Percentiles rank a stretch among this genome's conserved stretches.
These are phyloP conservation scores for Lordiphosa collinella DNA, from an alignment of 1,140 invertebrate genomes.

Conservation along the genomic window DNA sequence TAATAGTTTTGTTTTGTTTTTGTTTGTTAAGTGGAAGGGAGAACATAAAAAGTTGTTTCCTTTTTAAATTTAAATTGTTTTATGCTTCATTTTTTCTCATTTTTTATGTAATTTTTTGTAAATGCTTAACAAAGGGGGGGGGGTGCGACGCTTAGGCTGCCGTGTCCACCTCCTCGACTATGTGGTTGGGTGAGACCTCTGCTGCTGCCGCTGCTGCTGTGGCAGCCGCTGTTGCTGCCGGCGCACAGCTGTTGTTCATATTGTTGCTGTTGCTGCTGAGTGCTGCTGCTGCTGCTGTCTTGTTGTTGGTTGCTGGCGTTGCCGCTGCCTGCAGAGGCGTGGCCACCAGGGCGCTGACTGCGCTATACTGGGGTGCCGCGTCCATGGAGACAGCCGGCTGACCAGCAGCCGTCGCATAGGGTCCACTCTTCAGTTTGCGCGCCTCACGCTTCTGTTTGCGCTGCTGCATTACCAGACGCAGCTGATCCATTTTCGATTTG, in stretches of 20 bases:
- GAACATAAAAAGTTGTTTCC: no score
- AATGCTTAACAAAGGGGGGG: slow-evolving; percentile 48
- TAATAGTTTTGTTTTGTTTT: no score
- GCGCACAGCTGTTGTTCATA: neutral
- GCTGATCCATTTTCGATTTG: slow-evolving; percentile 90
- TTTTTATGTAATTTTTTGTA: slow-evolving; percentile 45
- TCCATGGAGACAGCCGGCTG: neutral
- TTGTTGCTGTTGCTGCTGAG: neutral
- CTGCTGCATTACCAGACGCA: slow-evolving; percentile 93
- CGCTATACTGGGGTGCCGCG: slow-evolving; percentile 34
- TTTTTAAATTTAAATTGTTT: neutral
- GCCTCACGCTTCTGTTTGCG: slow-evolving; percentile 89
- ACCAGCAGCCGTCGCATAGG: slow-evolving; percentile 81
- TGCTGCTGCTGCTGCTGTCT: slow-evolving; percentile 12
- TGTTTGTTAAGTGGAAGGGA: neutral
- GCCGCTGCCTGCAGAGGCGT: slow-evolving; percentile 14
- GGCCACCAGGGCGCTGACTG: slow-evolving; percentile 43
- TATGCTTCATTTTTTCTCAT: neutral
- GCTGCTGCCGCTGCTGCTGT: slow-evolving; percentile 40
- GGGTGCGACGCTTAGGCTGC: slow-evolving; percentile 55
- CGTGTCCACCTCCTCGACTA: slow-evolving; percentile 78
- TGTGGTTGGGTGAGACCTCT: slow-evolving; percentile 76
- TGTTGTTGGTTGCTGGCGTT: slow-evolving; percentile 5
- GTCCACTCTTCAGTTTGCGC: slow-evolving; percentile 86
- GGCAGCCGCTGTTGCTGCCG: slow-evolving; percentile 33